phyloP scores from a whole-genome alignment of 2,797 vertebrate genomes.

The Garrulus glandarius region DNA sequence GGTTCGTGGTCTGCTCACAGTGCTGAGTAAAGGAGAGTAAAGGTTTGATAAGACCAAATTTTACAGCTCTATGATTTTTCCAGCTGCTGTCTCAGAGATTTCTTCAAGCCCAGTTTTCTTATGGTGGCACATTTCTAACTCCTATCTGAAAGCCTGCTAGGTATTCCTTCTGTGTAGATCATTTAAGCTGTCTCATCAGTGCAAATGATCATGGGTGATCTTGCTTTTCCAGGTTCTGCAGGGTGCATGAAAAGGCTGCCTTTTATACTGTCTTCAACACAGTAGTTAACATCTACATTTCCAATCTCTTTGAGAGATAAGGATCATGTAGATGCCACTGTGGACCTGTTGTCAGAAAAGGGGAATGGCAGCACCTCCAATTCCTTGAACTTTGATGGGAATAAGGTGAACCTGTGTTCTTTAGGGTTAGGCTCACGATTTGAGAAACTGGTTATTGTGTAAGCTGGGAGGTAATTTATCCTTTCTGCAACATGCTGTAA shows the following conservation, averaged over 20 bases:
- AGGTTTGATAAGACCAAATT: not conserved
- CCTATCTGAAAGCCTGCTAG: not conserved
- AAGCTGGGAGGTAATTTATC: not conserved
- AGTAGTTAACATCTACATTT: not conserved
- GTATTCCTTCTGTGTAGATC: not conserved
- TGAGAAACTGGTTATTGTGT: not conserved
- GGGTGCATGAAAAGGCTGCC: not conserved
- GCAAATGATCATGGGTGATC: not conserved
- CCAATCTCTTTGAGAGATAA: not conserved
- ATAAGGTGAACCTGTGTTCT: fast-evolving
- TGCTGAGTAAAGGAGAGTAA: not conserved
- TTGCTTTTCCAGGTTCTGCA: not conserved
- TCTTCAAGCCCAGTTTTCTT: not conserved
- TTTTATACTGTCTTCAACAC: not conserved
- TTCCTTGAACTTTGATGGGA: not conserved
- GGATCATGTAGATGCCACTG: not conserved
- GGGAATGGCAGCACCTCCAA: fast-evolving
- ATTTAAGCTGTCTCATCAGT: not conserved
- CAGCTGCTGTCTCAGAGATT: not conserved
- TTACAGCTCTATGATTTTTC: not conserved
- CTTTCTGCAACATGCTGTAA: not conserved
- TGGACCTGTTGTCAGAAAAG: not conserved
- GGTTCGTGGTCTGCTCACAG: fast-evolving
- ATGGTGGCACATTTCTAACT: not conserved
- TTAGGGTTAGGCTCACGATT: not conserved